phyloP scores from a whole-genome alignment of 1,140 invertebrate genomes.

The Brachionus paranguensis region DNA sequence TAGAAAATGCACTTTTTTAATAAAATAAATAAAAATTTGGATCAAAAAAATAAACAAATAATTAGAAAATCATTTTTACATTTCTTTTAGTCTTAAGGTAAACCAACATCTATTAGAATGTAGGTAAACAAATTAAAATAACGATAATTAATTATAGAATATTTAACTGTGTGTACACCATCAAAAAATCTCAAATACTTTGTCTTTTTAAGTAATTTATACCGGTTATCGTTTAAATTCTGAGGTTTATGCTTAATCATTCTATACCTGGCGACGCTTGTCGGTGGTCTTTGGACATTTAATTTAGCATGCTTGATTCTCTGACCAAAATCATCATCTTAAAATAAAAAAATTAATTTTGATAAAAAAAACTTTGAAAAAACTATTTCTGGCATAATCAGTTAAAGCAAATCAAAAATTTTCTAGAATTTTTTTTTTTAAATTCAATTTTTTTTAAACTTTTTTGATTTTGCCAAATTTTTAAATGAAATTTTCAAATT shows the following conservation, averaged over 20 bases:
- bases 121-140: conserved; percentile 24
- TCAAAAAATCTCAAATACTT: neutral
- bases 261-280: conserved; percentile 9
- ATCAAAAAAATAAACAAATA: too few species aligned
- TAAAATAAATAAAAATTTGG: neutral
- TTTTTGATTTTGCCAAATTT: neutral
- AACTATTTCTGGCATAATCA: too few species aligned
- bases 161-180: conserved; percentile 15
- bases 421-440: too few species aligned
- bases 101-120: conserved; percentile 21
- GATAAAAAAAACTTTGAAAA: too few species aligned
- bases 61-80: neutral
- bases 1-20: too few species aligned
- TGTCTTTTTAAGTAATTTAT: conserved; percentile 4
- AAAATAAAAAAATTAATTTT: neutral
- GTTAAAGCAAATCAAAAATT: too few species aligned
- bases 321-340: conserved; percentile 32
- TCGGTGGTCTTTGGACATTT: neutral
- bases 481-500: neutral
- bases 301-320: neutral
- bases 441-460: too few species aligned
- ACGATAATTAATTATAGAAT: neutral
- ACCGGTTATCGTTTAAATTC: conserved; percentile 11
- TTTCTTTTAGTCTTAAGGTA: neutral
- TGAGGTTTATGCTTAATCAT: conserved; percentile 38